Base-by-base conservation (phyloP, 2,888 invertebrate genomes). In the Rotaria sp. region DNA sequence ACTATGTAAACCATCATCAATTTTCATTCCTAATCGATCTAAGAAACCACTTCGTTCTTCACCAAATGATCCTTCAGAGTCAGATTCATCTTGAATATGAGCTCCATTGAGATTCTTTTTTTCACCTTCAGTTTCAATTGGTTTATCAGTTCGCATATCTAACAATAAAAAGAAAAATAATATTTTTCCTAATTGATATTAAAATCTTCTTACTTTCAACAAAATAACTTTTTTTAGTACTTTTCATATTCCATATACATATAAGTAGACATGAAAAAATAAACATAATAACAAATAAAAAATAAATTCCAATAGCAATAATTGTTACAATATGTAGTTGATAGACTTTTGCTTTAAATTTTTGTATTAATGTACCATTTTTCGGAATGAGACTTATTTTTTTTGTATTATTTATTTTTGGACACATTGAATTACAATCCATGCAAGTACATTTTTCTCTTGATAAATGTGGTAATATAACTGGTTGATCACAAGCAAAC, bases 361-460 rank as follows among this genome's bases (percentile, higher is more conserved):
- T 80, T 45, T 80, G n/a, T 1, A 45, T n/a, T 2, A 80, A n/a
- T 45, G 80, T 45, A n/a, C 2, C 11, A 45, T 80, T 80, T 45
- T 13, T 15, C n/a, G 45, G 3, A 21, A n/a, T 35, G 1, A 26
- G 2, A 67, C 2, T 8, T 67, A 38, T 35, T 13, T 8, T 8
- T 21, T 67, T 35, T 18, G 35, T 21, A 18, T 67, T 10, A 41
- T 41, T 18, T 13, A 80, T 80, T 24, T 45, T 45, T 7, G 80
- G 80, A 80, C 80, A 80, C 80, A 80, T 80, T 11, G 80, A 45
- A 80, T 26, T 80, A 45, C 80, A 80, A 80, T 80, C 80, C 38
- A 85, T 74, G n/a, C 87, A 87, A 26, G 85, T 85, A 30, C 87
- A 86, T 26, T 85, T 74, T 13, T 85, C 55, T 74, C 85, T 35